Evolutionary conservation across 1,140 invertebrate species (phyloP).

Genomic region (Sitophilus oryzae): DNA sequence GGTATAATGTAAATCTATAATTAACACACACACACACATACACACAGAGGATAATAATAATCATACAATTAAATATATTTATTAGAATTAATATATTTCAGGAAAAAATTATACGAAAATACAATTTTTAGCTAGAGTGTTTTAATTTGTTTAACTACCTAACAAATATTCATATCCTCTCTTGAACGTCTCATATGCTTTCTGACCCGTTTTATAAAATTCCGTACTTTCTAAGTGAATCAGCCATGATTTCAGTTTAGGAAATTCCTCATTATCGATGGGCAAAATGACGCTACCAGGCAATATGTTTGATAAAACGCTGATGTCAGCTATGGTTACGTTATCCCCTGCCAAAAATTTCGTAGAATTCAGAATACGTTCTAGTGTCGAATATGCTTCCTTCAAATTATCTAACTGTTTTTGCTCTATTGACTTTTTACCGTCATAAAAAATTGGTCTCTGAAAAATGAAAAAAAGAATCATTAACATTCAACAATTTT

Average conservation of each 20-base stretch:
- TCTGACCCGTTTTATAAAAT: slow-evolving; percentile 15
- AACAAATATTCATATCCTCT: not conserved
- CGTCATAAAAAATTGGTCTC: slow-evolving; percentile 21
- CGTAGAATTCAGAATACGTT: slow-evolving; percentile 22
- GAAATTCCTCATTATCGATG: slow-evolving; percentile 20
- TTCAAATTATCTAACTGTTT: slow-evolving; percentile 9
- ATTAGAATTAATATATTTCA: too few species aligned
- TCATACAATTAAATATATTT: too few species aligned
- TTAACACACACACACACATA: too few species aligned
- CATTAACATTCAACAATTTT: not conserved
- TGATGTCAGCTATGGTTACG: slow-evolving; percentile 32
- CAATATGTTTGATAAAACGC: slow-evolving; percentile 22
- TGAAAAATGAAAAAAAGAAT: slow-evolving; percentile 13
- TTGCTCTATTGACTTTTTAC: slow-evolving; percentile 6
- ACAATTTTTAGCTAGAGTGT: too few species aligned
- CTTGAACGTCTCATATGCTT: slow-evolving; percentile 1
- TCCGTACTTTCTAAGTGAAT: slow-evolving; percentile 12
- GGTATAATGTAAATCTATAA: too few species aligned
- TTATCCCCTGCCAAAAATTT: slow-evolving; percentile 28
- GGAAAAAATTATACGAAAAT: too few species aligned
- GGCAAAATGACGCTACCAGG: slow-evolving; percentile 14
- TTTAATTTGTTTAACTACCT: too few species aligned
- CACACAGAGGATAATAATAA: too few species aligned
- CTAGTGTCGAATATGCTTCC: slow-evolving; percentile 25
- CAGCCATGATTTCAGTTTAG: slow-evolving; percentile 26